Evolutionary conservation across 2,797 vertebrate genomes (phyloP).

Genomic region (Enteromius mattozi): DNA sequence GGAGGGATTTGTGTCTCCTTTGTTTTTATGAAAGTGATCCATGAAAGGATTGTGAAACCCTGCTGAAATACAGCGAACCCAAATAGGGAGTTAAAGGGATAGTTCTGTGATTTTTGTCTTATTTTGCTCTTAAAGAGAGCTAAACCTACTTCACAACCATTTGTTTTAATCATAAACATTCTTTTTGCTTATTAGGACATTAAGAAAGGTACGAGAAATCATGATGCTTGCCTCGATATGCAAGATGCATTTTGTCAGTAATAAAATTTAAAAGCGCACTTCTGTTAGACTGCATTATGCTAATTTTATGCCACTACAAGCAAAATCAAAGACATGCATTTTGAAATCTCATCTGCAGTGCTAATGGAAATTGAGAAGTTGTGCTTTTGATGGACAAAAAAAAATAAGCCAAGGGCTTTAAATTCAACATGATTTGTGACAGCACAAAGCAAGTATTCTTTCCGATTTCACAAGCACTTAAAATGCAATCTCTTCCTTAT

Average conservation of each 20-base stretch:
- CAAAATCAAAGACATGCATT: conserved; percentile 39
- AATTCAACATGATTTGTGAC: conserved; percentile 18
- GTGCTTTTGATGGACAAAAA: conserved; percentile 3
- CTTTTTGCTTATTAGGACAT: conserved; percentile 10
- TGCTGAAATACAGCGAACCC: background rate
- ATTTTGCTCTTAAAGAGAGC: background rate
- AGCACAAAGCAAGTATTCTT: conserved; percentile 21
- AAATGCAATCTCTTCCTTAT: background rate
- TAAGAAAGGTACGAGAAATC: conserved; percentile 38
- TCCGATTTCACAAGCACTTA: conserved; percentile 22
- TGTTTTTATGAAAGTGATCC: conserved; percentile 23
- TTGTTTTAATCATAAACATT: conserved; percentile 29
- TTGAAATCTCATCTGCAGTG: conserved; percentile 47
- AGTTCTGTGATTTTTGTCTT: background rate
- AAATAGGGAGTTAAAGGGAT: background rate
- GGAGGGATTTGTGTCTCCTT: conserved; percentile 8
- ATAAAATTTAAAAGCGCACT: conserved; percentile 49
- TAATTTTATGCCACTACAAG: conserved; percentile 54
- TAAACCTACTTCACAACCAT: background rate
- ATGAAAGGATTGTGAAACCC: background rate
- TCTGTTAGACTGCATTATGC: conserved; percentile 54
- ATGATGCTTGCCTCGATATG: conserved; percentile 34
- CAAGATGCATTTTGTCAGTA: conserved; percentile 31
- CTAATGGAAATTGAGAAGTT: conserved; percentile 33
- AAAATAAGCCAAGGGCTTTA: background rate